Evolutionary conservation across 1,140 invertebrate genomes (phyloP), one percentile per base, ranked within the genome.

Genomic region (Lamellibrachia luymesi): DNA sequence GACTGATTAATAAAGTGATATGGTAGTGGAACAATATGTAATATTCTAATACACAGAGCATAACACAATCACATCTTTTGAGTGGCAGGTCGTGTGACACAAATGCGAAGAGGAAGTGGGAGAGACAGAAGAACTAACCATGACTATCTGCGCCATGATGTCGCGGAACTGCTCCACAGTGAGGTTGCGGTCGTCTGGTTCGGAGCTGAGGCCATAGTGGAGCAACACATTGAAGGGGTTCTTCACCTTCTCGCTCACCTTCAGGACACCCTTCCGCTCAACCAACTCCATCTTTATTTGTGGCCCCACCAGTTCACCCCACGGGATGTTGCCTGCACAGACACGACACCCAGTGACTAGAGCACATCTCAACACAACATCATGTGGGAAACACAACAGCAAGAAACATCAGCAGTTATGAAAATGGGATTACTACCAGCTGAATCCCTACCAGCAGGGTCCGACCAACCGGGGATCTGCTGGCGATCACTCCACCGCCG

Each of bases 151-250:
- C 2, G 90, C 13, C 38, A 91, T 49, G 50, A 50, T 91, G 90
- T 91, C 50, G 38, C 38, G 38, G 90, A 91, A 91, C 90, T 91
- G 90, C 50, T 91, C 90, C 90, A 91, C 49, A 27, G 90, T 91
- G 50, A 91, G 90, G 50, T 51, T 51, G 38, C 90, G 38, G 4
- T 91, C 90, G 49, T 50, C 50, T 2, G 90, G 90, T 4, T 91
- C 90, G 6, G 50, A 49, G 50, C 10, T 51, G 49, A 91, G 90
- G 50, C 90, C 90, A n/a, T 91, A 51, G 49, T 51, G 27, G 49
- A 91, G 90, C 17, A 91, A 13, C 50, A 51, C 50, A 2, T 49
- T 50, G 90, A 91, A 91, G 13, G 90, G 90, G 38, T 91, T 51
- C 50, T 91, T 91, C 90, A 91, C 50, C 38, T 49, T 50, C 5